Percentiles rank a stretch among this genome's conserved stretches.
phyloP scores from a whole-genome alignment of 92 coral and sea anemone genomes.

The Epizoanthus stellaris region DNA sequence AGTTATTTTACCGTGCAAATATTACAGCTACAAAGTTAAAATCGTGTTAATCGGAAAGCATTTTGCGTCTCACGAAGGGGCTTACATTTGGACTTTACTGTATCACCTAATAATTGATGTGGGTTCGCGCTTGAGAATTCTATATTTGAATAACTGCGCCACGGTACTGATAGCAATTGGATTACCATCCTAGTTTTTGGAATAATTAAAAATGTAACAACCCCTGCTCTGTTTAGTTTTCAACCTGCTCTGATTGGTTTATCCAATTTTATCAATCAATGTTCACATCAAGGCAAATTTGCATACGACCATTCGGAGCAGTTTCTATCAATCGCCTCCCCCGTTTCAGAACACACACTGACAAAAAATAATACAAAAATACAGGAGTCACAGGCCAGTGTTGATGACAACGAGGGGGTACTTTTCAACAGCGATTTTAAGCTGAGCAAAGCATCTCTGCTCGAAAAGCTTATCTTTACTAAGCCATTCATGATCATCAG shows the following conservation, averaged over 20 bases:
- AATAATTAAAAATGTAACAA: slow-evolving; percentile 10
- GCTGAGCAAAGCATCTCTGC: not conserved
- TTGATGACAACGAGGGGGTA: not conserved
- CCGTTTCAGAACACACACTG: not conserved
- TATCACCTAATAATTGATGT: too few species aligned
- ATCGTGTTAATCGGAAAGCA: not conserved
- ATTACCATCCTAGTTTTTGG: slow-evolving; percentile 2
- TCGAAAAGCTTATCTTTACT: not conserved
- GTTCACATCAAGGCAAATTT: not conserved
- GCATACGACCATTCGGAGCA: slow-evolving; percentile 8
- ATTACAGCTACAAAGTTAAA: not conserved
- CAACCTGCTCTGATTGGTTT: too few species aligned
- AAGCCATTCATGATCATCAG: not conserved
- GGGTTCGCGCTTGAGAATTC: slow-evolving; percentile 18
- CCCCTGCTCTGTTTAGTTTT: slow-evolving; percentile 29
- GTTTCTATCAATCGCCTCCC: slow-evolving; percentile 24
- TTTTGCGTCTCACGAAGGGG: slow-evolving; percentile 19
- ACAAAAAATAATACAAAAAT: too few species aligned
- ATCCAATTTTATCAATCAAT: too few species aligned
- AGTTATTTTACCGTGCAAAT: too few species aligned
- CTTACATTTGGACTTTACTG: not conserved
- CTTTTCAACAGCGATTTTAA: not conserved
- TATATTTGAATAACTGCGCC: slow-evolving; percentile 1
- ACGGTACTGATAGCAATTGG: not conserved
- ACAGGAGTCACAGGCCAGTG: slow-evolving; percentile 21